Evolutionary conservation across 2,113 vertebrate species (phyloP).

Genomic region (Clarias batrachus): DNA sequence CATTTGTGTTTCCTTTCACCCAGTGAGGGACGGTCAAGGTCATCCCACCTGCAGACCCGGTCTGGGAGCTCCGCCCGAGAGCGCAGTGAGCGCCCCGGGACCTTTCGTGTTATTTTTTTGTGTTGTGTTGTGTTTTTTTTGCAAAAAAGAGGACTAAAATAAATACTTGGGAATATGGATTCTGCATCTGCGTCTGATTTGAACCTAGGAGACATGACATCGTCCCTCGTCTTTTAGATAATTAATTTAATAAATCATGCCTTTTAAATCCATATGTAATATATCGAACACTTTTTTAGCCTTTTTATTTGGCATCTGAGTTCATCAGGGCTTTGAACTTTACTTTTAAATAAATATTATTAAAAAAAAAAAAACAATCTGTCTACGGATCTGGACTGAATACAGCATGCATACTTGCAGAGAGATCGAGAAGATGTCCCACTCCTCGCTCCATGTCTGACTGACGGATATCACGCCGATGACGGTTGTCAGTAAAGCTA

Average conservation of each 20-base stretch:
- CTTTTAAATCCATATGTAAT: background rate
- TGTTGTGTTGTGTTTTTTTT: too few species aligned
- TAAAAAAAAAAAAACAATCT: background rate
- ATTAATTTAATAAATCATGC: background rate
- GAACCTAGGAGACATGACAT: too few species aligned
- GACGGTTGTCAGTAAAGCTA: constrained; percentile 80
- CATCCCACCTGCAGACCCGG: too few species aligned
- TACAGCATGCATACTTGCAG: constrained; percentile 77
- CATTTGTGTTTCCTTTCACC: too few species aligned
- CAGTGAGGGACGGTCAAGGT: too few species aligned
- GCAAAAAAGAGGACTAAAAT: too few species aligned
- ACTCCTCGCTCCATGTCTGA: constrained; percentile 91
- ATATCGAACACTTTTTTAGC: background rate
- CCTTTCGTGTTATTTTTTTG: too few species aligned
- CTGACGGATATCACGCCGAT: constrained; percentile 87
- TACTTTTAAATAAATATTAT: too few species aligned
- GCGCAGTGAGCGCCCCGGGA: too few species aligned
- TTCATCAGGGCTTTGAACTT: background rate
- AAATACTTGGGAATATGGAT: too few species aligned
- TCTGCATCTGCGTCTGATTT: too few species aligned
- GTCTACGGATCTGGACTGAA: background rate
- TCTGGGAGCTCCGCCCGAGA: too few species aligned
- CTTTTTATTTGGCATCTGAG: background rate
- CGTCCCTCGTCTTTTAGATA: background rate
- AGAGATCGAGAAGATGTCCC: constrained; percentile 89